Conservation (phyloP, 2,888 invertebrate species). For the Lochmaea capreae region DNA sequence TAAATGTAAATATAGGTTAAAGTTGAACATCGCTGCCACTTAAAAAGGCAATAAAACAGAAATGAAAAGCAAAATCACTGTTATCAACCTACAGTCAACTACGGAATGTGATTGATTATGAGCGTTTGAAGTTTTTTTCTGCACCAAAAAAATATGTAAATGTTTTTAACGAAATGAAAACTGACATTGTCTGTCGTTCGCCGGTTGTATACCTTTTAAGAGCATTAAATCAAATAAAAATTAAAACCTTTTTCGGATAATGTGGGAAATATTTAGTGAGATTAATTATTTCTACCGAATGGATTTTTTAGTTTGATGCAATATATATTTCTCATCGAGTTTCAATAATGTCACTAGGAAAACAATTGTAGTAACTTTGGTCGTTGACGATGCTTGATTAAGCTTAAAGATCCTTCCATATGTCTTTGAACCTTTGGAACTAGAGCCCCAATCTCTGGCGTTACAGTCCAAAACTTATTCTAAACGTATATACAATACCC, state of each 20-base stretch:
- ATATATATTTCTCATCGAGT: too few relatives aligned
- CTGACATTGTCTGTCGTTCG: neutral
- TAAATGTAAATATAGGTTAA: constrained; percentile 42
- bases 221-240: neutral
- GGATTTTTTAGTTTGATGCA: neutral
- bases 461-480: constrained; percentile 30
- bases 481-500: constrained; percentile 24
- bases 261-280: too few relatives aligned
- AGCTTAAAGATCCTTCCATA: constrained; percentile 5
- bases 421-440: constrained; percentile 24
- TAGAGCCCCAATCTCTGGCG: constrained; percentile 15
- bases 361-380: neutral
- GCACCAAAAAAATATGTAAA: neutral
- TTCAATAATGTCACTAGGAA: neutral
- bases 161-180: constrained; percentile 1
- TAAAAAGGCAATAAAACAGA: constrained; percentile 42
- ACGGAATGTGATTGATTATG: constrained; percentile 34
- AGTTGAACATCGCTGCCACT: constrained; percentile 44
- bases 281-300: too few relatives aligned
- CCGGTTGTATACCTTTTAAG: neutral
- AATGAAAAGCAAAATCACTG: constrained; percentile 41
- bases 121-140: constrained; percentile 6
- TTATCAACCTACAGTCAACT: constrained; percentile 29
- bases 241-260: neutral
- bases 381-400: constrained; percentile 5